Evolutionary conservation across 2,888 invertebrate species (phyloP).

Genomic region (Vannuccia rotundouncinata): DNA sequence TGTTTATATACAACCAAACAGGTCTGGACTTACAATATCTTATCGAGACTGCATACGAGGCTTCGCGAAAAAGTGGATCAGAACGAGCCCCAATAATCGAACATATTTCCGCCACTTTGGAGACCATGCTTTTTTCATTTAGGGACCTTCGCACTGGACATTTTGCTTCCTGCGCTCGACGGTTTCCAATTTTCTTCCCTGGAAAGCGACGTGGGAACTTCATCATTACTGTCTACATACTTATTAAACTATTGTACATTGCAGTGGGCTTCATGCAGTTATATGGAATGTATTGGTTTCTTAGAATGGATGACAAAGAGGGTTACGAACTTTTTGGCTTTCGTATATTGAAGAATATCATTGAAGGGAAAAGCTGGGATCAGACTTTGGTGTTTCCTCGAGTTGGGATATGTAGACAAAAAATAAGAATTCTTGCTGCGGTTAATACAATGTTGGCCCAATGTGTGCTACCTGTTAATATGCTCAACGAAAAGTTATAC

Average conservation of each 20-base stretch:
- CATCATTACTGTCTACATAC: constrained; percentile 13
- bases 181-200: background rate
- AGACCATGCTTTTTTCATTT: background rate
- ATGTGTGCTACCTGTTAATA: constrained; percentile 37
- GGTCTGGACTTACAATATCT: constrained; percentile 32
- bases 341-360: constrained; percentile 28
- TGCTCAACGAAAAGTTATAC: constrained; percentile 38
- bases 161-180: background rate
- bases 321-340: constrained; percentile 30
- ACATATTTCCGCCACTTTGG: constrained; percentile 1
- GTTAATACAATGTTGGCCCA: constrained; percentile 32
- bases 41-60: constrained; percentile 3
- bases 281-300: constrained; percentile 32
- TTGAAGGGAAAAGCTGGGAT: constrained; percentile 25
- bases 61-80: background rate
- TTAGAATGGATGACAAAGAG: constrained; percentile 31
- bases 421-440: constrained; percentile 17
- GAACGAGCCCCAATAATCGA: background rate
- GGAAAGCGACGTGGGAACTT: constrained; percentile 34
- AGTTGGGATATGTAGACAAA: constrained; percentile 35
- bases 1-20: constrained; percentile 32
- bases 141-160: background rate
- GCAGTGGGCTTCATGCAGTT: constrained; percentile 30
- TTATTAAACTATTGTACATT: constrained; percentile 31
- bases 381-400: constrained; percentile 36